These are phyloP conservation scores for Enteromius treurensis DNA, from an alignment of 2,797 vertebrate species.

Conservation along the genomic window DNA sequence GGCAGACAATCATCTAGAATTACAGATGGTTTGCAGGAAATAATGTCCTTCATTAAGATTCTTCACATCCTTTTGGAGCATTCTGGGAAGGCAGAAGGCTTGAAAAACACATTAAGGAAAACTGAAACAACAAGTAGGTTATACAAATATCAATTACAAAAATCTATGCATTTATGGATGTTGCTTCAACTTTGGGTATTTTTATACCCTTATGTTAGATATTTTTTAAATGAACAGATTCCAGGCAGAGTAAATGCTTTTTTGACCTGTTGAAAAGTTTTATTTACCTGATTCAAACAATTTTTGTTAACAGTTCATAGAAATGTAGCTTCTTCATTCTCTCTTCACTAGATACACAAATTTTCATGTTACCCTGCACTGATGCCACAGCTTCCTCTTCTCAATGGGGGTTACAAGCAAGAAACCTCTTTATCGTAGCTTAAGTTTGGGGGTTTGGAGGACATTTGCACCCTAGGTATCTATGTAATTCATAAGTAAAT, in stretches of 20 bases:
- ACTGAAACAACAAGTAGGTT: constrained; percentile 56
- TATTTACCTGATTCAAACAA: background rate
- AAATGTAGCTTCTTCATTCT: background rate
- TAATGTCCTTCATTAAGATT: constrained; percentile 80
- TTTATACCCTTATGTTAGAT: background rate
- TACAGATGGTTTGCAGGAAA: constrained; percentile 77
- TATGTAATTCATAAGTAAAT: background rate
- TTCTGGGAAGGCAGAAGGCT: constrained; percentile 57
- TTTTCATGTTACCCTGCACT: constrained; percentile 5
- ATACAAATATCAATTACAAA: background rate
- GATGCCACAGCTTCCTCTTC: constrained; percentile 26
- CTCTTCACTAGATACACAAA: constrained; percentile 33
- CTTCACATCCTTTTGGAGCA: constrained; percentile 77
- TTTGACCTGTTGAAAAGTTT: background rate
- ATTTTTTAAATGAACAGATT: background rate
- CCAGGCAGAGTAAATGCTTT: background rate
- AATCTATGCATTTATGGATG: background rate
- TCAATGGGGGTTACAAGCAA: constrained; percentile 63
- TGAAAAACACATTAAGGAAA: constrained; percentile 36
- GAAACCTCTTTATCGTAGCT: constrained; percentile 82
- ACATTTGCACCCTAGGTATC: constrained; percentile 80
- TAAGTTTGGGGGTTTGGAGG: constrained; percentile 88
- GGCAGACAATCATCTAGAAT: constrained; percentile 43
- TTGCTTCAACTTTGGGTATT: background rate
- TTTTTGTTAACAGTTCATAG: background rate